Percentiles rank a stretch among this genome's conserved stretches.
Evolutionary conservation across 2,888 invertebrate species (phyloP).

Genomic region (Rhynchonema sp.): DNA sequence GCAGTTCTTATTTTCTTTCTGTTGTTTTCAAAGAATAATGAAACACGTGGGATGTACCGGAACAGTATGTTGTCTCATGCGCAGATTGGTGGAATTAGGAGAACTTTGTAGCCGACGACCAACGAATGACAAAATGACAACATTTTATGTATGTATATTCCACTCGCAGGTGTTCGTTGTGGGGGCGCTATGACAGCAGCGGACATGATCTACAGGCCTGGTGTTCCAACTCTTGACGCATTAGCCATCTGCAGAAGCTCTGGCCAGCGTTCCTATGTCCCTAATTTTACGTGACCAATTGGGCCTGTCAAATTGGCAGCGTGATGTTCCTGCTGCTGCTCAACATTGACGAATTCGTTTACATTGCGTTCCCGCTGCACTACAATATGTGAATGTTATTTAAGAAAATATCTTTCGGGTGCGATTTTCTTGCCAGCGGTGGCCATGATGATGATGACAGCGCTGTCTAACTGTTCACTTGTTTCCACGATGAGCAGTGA

Average conservation of each 20-base stretch:
- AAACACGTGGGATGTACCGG: too few relatives aligned
- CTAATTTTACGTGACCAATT: not conserved
- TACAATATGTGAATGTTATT: not conserved
- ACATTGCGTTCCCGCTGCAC: constrained; percentile 2
- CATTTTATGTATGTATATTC: too few relatives aligned
- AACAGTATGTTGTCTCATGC: too few relatives aligned
- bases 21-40: too few relatives aligned
- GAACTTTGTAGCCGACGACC: too few relatives aligned
- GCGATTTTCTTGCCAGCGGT: not conserved
- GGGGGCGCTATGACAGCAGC: constrained; percentile 1
- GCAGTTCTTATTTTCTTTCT: too few relatives aligned
- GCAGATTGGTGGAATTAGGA: too few relatives aligned
- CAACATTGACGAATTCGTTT: constrained; percentile 6
- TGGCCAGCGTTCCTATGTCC: constrained; percentile 1
- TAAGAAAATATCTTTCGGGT: too few relatives aligned
- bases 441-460: not conserved
- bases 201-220: constrained; percentile 4
- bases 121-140: too few relatives aligned
- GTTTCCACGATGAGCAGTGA: too few relatives aligned
- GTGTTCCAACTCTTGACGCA: not conserved
- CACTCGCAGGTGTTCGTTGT: constrained; percentile 3
- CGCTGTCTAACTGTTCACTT: too few relatives aligned
- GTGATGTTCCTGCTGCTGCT: constrained; percentile 2
- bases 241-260: not conserved
- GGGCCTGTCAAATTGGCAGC: not conserved